Conservation (phyloP, 2,797 vertebrate genomes). For the Natrix natrix region DNA sequence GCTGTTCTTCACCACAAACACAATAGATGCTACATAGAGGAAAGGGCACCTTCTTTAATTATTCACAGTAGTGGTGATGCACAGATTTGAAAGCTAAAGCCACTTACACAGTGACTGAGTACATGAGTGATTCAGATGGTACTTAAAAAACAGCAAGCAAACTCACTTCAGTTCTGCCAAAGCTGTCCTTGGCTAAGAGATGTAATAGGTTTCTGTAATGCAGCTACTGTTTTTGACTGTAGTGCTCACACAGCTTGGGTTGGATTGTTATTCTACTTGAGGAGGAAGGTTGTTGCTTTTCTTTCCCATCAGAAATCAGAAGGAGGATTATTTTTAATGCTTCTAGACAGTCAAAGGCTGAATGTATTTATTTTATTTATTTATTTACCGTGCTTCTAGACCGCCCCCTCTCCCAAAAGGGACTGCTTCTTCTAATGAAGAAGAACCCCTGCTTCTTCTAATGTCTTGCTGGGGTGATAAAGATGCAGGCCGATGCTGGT, state of each 20-base stretch:
- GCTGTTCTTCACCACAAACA: constrained; percentile 37
- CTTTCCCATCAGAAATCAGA: not conserved
- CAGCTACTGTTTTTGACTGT: constrained; percentile 14
- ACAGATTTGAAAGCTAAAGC: constrained; percentile 33
- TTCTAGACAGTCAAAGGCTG: not conserved
- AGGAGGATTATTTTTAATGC: constrained; percentile 40
- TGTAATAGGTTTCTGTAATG: constrained; percentile 29
- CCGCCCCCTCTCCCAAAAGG: too few relatives aligned
- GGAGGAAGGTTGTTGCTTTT: not conserved
- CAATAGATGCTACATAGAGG: constrained; percentile 46
- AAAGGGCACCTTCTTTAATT: constrained; percentile 36
- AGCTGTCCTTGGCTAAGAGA: constrained; percentile 41
- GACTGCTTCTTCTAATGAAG: too few relatives aligned
- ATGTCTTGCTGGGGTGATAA: constrained; percentile 45
- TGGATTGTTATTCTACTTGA: not conserved
- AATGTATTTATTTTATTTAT: not conserved
- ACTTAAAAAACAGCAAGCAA: constrained; percentile 36
- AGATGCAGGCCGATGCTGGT: constrained; percentile 10
- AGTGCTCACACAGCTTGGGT: not conserved
- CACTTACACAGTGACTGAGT: constrained; percentile 1
- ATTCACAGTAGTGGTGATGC: constrained; percentile 30
- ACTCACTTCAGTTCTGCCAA: constrained; percentile 13
- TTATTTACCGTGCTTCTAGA: too few relatives aligned
- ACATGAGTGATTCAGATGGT: constrained; percentile 15
- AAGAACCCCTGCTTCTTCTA: constrained; percentile 7